Percentiles rank a stretch among this genome's conserved stretches.
phyloP scores from a whole-genome alignment of 2,113 vertebrate genomes.

The Centropus unirufus region DNA sequence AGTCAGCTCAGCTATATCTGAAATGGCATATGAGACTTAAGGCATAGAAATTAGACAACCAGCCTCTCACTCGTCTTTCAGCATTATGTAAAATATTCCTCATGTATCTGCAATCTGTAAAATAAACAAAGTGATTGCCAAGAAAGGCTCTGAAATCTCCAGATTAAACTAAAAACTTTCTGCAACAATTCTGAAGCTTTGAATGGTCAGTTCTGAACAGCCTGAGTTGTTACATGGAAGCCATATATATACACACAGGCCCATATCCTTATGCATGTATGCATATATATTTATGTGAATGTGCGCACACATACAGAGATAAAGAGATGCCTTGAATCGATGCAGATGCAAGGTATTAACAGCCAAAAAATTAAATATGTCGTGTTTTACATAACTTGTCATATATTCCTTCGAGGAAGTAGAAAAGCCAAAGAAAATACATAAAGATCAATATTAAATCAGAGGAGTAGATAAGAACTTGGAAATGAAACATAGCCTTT shows the following conservation, averaged over 20 bases:
- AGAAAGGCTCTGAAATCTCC: background rate
- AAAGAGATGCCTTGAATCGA: background rate
- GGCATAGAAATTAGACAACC: background rate
- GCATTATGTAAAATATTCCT: background rate
- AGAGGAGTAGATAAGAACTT: background rate
- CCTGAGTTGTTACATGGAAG: background rate
- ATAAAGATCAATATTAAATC: background rate
- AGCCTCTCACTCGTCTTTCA: conserved; percentile 19
- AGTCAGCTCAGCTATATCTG: conserved; percentile 16
- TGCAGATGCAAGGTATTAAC: background rate
- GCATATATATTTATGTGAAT: background rate
- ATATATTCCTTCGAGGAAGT: background rate
- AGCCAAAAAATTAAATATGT: background rate
- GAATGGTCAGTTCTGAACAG: background rate
- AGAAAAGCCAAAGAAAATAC: background rate
- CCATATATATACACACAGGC: accelerated
- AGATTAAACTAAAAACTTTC: conserved; percentile 29
- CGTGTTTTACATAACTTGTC: background rate
- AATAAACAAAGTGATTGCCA: conserved; percentile 40
- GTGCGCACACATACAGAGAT: too few relatives aligned
- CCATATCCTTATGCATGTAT: background rate
- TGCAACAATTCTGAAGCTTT: background rate
- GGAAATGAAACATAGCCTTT: background rate
- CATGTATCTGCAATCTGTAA: conserved; percentile 9
- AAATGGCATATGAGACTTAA: conserved; percentile 15